phyloP scores from a whole-genome alignment of 2,888 invertebrate genomes.

The Hyalella azteca region DNA sequence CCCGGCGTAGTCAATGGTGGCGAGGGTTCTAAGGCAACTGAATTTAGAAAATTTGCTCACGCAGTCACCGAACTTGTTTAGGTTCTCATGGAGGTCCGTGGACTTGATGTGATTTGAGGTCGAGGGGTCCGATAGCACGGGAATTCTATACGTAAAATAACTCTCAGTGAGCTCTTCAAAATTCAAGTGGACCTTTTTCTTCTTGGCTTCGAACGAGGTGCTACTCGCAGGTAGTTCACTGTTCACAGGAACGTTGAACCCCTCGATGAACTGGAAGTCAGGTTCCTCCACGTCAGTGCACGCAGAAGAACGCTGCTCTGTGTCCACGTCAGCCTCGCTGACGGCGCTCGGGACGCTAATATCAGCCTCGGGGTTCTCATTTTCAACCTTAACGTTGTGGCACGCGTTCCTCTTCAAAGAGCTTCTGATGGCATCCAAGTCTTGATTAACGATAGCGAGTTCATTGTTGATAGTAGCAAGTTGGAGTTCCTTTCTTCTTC shows the following conservation, averaged over 20 bases:
- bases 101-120: constrained; percentile 61
- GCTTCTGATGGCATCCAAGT: constrained; percentile 75
- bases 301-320: constrained; percentile 38
- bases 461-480: constrained; percentile 73
- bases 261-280: constrained; percentile 44
- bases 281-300: constrained; percentile 29
- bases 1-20: constrained; percentile 86
- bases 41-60: constrained; percentile 84
- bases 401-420: constrained; percentile 34
- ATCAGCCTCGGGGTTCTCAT: background rate
- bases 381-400: background rate
- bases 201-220: constrained; percentile 47
- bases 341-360: background rate
- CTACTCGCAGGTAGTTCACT: constrained; percentile 43
- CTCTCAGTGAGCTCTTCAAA: constrained; percentile 89
- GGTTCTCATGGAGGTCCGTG: constrained; percentile 65
- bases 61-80: constrained; percentile 82
- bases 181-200: constrained; percentile 76
- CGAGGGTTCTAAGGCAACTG: constrained; percentile 77
- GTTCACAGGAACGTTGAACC: constrained; percentile 55
- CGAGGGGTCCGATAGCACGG: constrained; percentile 72
- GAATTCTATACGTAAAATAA: constrained; percentile 79
- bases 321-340: constrained; percentile 37
- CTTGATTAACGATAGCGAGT: constrained; percentile 76
- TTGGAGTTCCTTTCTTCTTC: constrained; percentile 74